phyloP scores from a whole-genome alignment of 2,888 invertebrate species.

The Phengaris arion region DNA sequence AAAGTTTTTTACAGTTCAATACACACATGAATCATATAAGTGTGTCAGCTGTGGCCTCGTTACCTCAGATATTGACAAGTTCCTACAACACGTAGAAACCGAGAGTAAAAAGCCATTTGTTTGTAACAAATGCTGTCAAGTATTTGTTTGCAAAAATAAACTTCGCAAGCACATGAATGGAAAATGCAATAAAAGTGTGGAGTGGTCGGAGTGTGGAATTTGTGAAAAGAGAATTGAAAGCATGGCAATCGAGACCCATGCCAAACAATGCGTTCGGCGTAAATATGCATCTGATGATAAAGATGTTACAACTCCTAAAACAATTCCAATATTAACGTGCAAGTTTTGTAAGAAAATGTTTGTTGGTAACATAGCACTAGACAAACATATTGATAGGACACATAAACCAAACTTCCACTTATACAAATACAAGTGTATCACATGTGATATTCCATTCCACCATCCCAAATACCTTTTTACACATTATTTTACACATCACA shows the following conservation, averaged over 20 bases:
- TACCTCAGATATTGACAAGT: constrained; percentile 39
- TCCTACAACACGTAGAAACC: constrained; percentile 49
- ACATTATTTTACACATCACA: constrained; percentile 59
- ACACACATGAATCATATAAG: constrained; percentile 37
- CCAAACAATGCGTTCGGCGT: constrained; percentile 44
- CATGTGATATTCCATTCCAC: constrained; percentile 54
- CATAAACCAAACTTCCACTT: constrained; percentile 52
- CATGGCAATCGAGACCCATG: not conserved
- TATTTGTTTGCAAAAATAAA: constrained; percentile 42
- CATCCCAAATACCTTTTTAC: constrained; percentile 64
- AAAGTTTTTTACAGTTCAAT: constrained; percentile 44
- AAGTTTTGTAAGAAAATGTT: constrained; percentile 57
- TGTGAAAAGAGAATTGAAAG: constrained; percentile 8
- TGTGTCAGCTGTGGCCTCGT: constrained; percentile 49
- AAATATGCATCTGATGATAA: constrained; percentile 49
- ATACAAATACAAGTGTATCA: constrained; percentile 62
- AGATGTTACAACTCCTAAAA: constrained; percentile 45
- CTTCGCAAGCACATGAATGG: constrained; percentile 44
- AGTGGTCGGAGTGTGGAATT: not conserved
- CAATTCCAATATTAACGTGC: constrained; percentile 50
- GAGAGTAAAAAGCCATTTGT: constrained; percentile 43
- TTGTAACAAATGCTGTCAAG: constrained; percentile 52
- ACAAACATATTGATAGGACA: constrained; percentile 54
- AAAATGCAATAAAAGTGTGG: not conserved
- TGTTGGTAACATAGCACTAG: constrained; percentile 49